Base-by-base conservation (phyloP, 35 echinoderm and acorn worm species). In the Patiria miniata region DNA sequence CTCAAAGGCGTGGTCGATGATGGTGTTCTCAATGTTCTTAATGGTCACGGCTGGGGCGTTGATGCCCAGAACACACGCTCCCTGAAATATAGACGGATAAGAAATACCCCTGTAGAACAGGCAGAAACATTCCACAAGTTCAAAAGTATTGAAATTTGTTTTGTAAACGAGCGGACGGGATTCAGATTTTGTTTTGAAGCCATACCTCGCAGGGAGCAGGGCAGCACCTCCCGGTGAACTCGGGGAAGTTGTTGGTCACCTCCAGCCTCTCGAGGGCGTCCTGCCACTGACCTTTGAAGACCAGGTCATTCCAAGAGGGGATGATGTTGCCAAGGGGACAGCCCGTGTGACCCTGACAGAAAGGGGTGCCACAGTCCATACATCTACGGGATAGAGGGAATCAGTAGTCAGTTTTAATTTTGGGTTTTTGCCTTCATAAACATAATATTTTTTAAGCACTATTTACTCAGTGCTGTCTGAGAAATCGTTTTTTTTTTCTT, bases 311-410 rank as follows among this genome's bases (percentile, higher is more conserved):
- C 96, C 96, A 99, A 28, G 92, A 89, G 26, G 96, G 96, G 37
- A 99, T 99, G 90, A 99, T 99, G 79, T 99, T 99, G 51, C 96
- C 96, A 7, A 99, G 96, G 9, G 96, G 96, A 54, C 96, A 99
- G 19, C 96, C 96, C 8, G 96, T 95, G 39, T 92, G 86, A 12
- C 87, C 94, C 59, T 99, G 96, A 76, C 96, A 99, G 93, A 99
- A 99, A 68, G 96, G 96, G 0, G 93, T 91, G 30, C 96, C 96
- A 92, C 96, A 99, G 77, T 99, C 96, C 96, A 99, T 99, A 79
- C 96, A 99, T 40, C 96, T 99, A 78, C 8, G n/a, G 18, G 59
- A 55, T 0, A 28, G 40, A 58, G 19, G 8, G 30, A 36, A 51
- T 0, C 3, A 33, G 57, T 54, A 54, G 16, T 60, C n/a, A n/a